Base-by-base conservation (phyloP, 2,113 vertebrate species). In the Microtus ochrogaster region DNA sequence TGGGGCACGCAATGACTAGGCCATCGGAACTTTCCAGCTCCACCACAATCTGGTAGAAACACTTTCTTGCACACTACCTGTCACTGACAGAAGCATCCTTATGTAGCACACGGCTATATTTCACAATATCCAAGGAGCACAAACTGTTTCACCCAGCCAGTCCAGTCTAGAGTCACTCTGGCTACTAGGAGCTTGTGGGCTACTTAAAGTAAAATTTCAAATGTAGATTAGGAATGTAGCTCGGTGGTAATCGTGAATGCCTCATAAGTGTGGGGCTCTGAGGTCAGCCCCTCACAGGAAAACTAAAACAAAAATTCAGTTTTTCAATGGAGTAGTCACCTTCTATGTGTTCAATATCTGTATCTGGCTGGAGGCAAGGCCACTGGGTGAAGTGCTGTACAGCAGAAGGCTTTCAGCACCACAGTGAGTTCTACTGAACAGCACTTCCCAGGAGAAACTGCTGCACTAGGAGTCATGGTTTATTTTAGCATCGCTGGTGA, bases 151-250 rank as follows among this genome's bases (percentile, higher is more conserved):
- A 85, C 24, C 39, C 33, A 92, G 74, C 19, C 55, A 36, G 39
- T 66, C 65, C 87, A 19, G 52, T 89, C 47, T 39, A 88, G 73
- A 86, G 22, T 1, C 49, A 19, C 28, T 52, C 61, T 61, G 41
- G 61, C 47, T 72, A 90, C n/a, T 58, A 83, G 81, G 13, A 83
- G 12, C n/a, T 83, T 83, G n/a, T 28, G 55, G 55, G 7, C 49
- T 83, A 63, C 26, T 83, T 90, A 95, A 83, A 47, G 65, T 94
- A 58, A 79, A 93, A 44, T 21, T 68, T 87, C 21, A 66, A 66
- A 49, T 52, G 49, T 66, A 65, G 36, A 17, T 14, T 44, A 33
- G 36, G 73, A 44, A 52, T 44, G 19, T 78, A 78, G 41, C 47
- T 78, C 5, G 33, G 36, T 7, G n/a, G 28, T 36, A 58, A 68